Conservation (phyloP, 2,888 invertebrate species). For the Atethmia centrago region DNA sequence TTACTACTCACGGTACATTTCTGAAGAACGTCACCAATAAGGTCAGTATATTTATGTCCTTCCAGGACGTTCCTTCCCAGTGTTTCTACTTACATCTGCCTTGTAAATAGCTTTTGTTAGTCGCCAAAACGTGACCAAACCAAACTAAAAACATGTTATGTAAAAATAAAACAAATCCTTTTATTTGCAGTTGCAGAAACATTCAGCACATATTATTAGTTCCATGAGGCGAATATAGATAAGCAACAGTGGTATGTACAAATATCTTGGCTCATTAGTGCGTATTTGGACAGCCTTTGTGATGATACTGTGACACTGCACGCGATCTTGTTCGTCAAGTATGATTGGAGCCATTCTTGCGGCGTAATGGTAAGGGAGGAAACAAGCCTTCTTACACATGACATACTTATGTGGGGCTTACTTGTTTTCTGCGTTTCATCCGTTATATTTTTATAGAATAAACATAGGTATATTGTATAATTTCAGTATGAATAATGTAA, state of each 20-base stretch:
- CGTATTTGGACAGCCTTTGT: conserved; percentile 29
- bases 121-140: not conserved
- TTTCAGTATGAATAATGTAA: too few species aligned
- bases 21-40: too few species aligned
- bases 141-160: not conserved
- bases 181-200: not conserved
- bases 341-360: conserved; percentile 43
- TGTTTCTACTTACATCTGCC: too few species aligned
- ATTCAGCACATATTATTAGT: not conserved
- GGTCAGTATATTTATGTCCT: too few species aligned
- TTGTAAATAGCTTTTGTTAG: not conserved
- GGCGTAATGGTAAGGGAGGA: conserved; percentile 3
- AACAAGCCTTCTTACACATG: conserved; percentile 1
- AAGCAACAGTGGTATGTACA: not conserved
- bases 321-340: conserved; percentile 42
- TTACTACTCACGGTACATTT: too few species aligned
- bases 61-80: too few species aligned
- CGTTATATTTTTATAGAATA: not conserved
- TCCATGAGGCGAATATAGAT: not conserved
- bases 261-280: conserved; percentile 49
- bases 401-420: not conserved
- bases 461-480: not conserved
- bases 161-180: not conserved
- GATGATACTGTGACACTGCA: not conserved
- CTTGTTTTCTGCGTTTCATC: not conserved